A percentile compares a stretch with the other conserved stretches of the same genome.
Conservation (phyloP, 2,113 vertebrate genomes). For the Aegithalos caudatus region DNA sequence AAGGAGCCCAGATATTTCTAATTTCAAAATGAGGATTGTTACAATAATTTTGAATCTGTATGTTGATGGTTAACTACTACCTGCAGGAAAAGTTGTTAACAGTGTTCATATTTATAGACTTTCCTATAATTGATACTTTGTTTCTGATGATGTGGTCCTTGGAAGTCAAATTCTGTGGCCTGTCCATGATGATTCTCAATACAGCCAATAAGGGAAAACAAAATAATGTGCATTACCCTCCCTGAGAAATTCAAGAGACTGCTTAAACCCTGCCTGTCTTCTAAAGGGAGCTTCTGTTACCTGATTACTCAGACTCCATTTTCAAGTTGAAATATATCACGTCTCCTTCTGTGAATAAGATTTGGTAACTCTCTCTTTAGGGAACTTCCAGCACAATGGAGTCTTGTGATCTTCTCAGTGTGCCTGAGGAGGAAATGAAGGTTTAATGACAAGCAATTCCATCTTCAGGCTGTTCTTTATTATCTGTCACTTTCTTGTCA, state of each 20-base stretch:
- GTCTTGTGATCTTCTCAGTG: background rate
- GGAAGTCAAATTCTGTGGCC: background rate
- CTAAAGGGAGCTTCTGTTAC: background rate
- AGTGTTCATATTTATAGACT: background rate
- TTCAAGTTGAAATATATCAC: background rate
- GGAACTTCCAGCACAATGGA: background rate
- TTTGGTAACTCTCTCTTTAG: background rate
- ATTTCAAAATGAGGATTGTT: background rate
- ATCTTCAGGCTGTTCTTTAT: background rate
- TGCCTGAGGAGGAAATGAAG: background rate
- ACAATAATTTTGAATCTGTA: background rate
- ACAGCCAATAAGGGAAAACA: background rate
- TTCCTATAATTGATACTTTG: background rate
- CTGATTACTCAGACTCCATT: background rate
- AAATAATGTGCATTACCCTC: background rate
- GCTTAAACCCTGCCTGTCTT: background rate
- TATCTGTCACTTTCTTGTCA: conserved; percentile 12
- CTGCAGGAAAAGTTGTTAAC: background rate
- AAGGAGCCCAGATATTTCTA: background rate
- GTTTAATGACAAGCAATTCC: background rate
- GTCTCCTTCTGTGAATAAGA: background rate
- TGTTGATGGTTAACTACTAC: background rate
- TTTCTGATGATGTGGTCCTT: accelerated
- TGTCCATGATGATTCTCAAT: background rate
- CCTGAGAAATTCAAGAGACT: background rate